Conservation (phyloP, 2,113 vertebrate species). For the Lasiurus borealis region DNA sequence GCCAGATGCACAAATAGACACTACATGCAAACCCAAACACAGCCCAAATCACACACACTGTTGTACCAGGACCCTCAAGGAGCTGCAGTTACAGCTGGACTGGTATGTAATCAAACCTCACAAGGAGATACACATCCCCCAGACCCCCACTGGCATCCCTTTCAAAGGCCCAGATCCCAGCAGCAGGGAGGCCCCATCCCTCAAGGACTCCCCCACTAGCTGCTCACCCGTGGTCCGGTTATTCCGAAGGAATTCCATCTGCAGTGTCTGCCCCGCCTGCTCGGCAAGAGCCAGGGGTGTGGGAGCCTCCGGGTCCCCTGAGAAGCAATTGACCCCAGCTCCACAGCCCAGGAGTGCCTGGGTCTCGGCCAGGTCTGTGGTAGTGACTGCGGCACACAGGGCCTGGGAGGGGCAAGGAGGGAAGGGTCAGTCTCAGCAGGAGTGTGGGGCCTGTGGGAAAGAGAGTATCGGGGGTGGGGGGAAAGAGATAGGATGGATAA, state of each 20-base stretch:
- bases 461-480: rapidly evolving
- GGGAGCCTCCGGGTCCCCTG: conserved; percentile 88
- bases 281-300: conserved; percentile 89
- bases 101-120: neutral
- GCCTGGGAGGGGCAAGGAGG: conserved; percentile 86
- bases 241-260: conserved; percentile 94
- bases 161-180: neutral
- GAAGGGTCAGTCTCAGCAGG: neutral
- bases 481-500: neutral
- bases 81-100: neutral
- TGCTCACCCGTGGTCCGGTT: conserved; percentile 93
- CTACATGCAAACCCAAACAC: neutral
- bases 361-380: conserved; percentile 95
- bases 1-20: neutral
- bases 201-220: neutral
- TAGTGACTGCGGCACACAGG: conserved; percentile 93
- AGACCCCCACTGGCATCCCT: neutral
- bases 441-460: neutral
- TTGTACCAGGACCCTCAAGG: neutral
- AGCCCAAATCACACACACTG: neutral
- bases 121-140: neutral
- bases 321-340: conserved; percentile 92
- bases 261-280: conserved; percentile 90
- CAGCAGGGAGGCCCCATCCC: neutral
- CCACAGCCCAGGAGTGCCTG: conserved; percentile 96